Base-by-base conservation (phyloP, 2,797 vertebrate species). In the Siniperca obscura region DNA sequence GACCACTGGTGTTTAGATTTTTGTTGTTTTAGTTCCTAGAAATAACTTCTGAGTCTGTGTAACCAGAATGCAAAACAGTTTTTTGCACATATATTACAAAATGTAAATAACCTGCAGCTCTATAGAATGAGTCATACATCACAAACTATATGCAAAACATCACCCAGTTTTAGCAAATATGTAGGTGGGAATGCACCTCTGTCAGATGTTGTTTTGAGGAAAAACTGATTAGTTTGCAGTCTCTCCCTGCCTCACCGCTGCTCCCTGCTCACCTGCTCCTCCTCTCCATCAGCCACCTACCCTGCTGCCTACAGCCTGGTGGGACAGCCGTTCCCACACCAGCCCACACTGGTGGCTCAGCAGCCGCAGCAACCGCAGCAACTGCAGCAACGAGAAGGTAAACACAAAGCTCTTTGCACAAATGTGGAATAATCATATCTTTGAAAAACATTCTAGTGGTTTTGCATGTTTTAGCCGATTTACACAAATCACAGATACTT, bases 221-320 rank as follows among this genome's bases (percentile, higher is more conserved):
- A 62, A 72, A 68, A 61, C 7, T 46, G 53, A 81, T 80, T 73
- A 53, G 80, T 80, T 62, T 74, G 66, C 76, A 55, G 70, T 53
- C 17, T 72, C 50, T 78, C 67, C 38, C 44, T 70, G 40, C n/a
- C 56, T 80, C 74, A 14, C 38, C 1, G 13, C 56, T 55, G 67
- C 70, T 79, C 77, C 80, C 70, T 53, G 60, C 70, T 89, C 61
- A 87, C 85, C 85, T 84, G 74, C 83, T 69, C 69, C 74, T 90
- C 82, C 70, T 89, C 72, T 77, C 80, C 64, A 13, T 50, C 95
- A 98, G 97, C 98, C 86, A 96, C 98, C 84, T 98, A 99, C 92
- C 98, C 98, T 0, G 96, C 98, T 8, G 97, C 97, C 83, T 99
- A 99, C 72, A 92, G 97, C 90, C 95, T 98, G 93, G 97, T 98